Evolutionary conservation across 2,888 invertebrate species (phyloP).

Genomic region (Cosmopolites sordidus): DNA sequence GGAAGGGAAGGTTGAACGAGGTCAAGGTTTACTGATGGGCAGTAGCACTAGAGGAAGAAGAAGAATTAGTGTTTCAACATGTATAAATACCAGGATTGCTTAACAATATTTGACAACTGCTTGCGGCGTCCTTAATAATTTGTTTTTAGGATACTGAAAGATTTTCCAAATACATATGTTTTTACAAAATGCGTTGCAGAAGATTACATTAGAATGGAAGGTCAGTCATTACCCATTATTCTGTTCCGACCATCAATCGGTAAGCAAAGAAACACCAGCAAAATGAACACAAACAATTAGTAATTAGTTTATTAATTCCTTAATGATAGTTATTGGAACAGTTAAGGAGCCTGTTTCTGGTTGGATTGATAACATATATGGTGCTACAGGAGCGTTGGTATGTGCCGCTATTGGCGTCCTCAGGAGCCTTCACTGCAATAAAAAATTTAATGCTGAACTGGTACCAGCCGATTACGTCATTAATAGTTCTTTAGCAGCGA

Average conservation of each 20-base stretch:
- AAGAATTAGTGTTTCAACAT: no score
- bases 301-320: no score
- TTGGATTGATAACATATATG: conserved; percentile 70
- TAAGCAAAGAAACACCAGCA: conserved; percentile 41
- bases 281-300: background rate
- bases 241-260: conserved; percentile 82
- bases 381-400: conserved; percentile 51
- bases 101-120: background rate
- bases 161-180: conserved; percentile 72
- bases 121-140: no score
- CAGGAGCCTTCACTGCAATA: conserved; percentile 54
- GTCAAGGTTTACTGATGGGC: no score
- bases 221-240: conserved; percentile 66
- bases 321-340: conserved; percentile 36
- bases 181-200: conserved; percentile 88
- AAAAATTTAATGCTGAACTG: conserved; percentile 56
- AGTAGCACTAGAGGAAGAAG: no score
- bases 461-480: conserved; percentile 56
- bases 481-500: conserved; percentile 34
- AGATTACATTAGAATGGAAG: conserved; percentile 63
- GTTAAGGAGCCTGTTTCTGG: conserved; percentile 48
- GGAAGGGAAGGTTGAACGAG: no score
- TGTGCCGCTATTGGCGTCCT: conserved; percentile 59
- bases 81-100: background rate
- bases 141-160: conserved; percentile 32